These are phyloP conservation scores for Dusona sp. DNA, from an alignment of 2,888 invertebrate genomes.

Conservation along the genomic window DNA sequence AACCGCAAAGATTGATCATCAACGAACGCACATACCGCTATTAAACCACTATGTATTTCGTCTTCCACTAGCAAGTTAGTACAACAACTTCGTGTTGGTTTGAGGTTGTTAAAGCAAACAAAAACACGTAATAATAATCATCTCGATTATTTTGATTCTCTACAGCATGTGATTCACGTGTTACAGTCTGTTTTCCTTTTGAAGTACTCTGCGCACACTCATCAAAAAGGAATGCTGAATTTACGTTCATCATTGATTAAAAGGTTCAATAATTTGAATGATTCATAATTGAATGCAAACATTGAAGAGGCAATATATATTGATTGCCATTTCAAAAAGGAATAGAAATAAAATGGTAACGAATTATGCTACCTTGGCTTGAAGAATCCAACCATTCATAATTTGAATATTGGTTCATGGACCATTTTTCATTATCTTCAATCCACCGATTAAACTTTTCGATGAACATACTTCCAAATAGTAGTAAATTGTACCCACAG, in stretches of 20 bases:
- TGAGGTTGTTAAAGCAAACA: not conserved
- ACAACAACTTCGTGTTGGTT: conserved; percentile 14
- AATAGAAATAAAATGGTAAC: not conserved
- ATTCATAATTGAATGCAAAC: not conserved
- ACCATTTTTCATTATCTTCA: not conserved
- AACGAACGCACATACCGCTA: conserved; percentile 13
- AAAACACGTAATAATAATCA: conserved; percentile 7
- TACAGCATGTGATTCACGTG: not conserved
- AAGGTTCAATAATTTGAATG: not conserved
- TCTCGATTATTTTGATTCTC: not conserved
- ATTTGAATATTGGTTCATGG: not conserved
- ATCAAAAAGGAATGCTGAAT: not conserved
- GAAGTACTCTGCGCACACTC: no score
- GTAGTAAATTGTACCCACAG: not conserved
- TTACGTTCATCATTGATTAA: not conserved
- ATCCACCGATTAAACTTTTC: not conserved
- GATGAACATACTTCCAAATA: not conserved
- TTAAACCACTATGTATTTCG: conserved; percentile 18
- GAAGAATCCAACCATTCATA: not conserved
- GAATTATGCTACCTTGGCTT: not conserved
- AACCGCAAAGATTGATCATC: conserved; percentile 31
- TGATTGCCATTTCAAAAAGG: not conserved
- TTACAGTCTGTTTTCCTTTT: not conserved
- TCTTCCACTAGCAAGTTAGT: conserved; percentile 12
- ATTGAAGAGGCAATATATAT: not conserved